Base-by-base conservation (phyloP, 2,888 invertebrate genomes). In the Agriopis marginaria region DNA sequence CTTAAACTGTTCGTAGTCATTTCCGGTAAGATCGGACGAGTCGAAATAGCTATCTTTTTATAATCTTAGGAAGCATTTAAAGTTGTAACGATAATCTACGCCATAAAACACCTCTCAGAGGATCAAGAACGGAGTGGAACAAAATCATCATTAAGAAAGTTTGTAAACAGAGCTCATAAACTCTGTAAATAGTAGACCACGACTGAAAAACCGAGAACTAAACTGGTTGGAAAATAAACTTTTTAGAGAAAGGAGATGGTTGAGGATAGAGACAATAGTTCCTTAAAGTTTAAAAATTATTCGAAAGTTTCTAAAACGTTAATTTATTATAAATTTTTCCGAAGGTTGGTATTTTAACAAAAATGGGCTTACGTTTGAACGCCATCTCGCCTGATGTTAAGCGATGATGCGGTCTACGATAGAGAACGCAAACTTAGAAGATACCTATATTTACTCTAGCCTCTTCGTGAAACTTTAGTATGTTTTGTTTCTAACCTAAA, bases 11-110 rank as follows among this genome's bases (percentile, higher is more conserved):
- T 58, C 51, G 51, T 58, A 42, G 11, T 23, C 49, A 59, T 51
- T 59, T 68, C 63, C 63, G 63, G 47, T 44, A 51, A 55, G 40
- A 62, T 61, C 32, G 14, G 51, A 45, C 56, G 45, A 55, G 62
- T 45, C 17, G n/a, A 51, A 53, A 66, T 49, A 61, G 8, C 42
- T 40, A 17, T 32, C 14, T 56, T 61, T 47, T 59, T 54, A 54
- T 45, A 44, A 54, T 61, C 23, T 40, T 17, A 59, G 44, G 42
- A 44, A 58, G 53, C 53, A 23, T 56, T 62, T 51, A 56, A 67
- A 62, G 47, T 45, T 62, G 32, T 44, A 50, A 59, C 65, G 8
- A 59, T 59, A 53, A 55, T 60, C 60, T 49, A n/a, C 42, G 54
- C n/a, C 53, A 61, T 66, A 61, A 61, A 63, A 66, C 23, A 17